A percentile compares a stretch with the other conserved stretches of the same genome.
phyloP scores from a whole-genome alignment of 1,140 invertebrate genomes.

The Forficula auricularia region DNA sequence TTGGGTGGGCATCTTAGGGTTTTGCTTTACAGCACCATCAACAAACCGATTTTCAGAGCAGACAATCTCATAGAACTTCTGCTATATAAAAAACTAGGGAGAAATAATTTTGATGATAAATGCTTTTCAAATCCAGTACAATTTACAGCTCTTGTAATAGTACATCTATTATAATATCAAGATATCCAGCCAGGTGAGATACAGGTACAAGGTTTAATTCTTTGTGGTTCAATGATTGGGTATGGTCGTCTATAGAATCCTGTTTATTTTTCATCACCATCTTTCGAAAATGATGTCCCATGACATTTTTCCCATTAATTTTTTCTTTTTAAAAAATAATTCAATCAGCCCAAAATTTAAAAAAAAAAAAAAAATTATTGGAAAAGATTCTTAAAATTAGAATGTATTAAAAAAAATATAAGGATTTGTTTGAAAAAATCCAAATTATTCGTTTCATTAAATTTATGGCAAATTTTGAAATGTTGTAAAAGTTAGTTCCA shows the following conservation, averaged over 20 bases:
- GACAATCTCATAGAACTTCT: slow-evolving; percentile 3
- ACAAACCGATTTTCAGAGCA: slow-evolving; percentile 2
- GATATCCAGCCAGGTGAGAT: slow-evolving; percentile 1
- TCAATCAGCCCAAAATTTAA: no score
- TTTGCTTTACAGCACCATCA: slow-evolving; percentile 11
- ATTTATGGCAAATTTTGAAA: no score
- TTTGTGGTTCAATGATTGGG: not conserved
- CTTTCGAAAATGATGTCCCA: slow-evolving; percentile 8
- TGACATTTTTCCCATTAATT: no score
- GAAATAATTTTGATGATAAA: slow-evolving; percentile 4
- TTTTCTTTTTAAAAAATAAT: no score
- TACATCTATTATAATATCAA: not conserved
- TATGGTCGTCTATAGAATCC: not conserved
- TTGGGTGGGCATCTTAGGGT: slow-evolving; percentile 7
- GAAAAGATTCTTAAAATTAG: no score
- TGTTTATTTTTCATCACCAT: slow-evolving; percentile 6
- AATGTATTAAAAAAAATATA: no score
- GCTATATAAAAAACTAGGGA: slow-evolving; percentile 5
- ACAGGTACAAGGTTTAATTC: not conserved
- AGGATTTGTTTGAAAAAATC: no score
- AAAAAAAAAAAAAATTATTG: no score
- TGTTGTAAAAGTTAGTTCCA: no score
- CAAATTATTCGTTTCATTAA: no score
- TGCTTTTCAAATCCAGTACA: slow-evolving; percentile 9
- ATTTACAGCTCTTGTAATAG: slow-evolving; percentile 1